Conservation (phyloP, 2,113 vertebrate genomes). For the Ceratotherium simum region DNA sequence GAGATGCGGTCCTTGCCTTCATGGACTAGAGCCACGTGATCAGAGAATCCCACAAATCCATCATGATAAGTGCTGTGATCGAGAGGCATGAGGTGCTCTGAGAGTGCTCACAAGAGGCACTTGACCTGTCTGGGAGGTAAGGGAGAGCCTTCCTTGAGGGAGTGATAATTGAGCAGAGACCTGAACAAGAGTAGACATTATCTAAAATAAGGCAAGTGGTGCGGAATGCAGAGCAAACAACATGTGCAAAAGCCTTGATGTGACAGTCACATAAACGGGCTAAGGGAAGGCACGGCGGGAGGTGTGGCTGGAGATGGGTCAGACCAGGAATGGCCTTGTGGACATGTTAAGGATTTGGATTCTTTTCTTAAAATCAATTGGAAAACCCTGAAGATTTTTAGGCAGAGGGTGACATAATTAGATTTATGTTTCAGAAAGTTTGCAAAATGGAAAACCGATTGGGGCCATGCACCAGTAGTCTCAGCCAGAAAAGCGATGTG, state of each 20-base stretch:
- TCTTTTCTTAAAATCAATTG: neutral
- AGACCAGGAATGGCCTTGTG: neutral
- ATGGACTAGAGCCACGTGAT: neutral
- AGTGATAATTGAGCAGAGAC: neutral
- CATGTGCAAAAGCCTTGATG: neutral
- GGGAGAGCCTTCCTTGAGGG: neutral
- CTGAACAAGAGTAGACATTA: neutral
- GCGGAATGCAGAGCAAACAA: neutral
- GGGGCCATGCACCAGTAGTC: neutral
- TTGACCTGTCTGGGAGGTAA: neutral
- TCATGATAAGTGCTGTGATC: neutral
- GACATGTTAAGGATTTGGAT: neutral
- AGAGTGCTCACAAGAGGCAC: neutral
- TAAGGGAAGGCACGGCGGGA: neutral
- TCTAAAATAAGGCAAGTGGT: neutral
- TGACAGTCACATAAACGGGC: neutral
- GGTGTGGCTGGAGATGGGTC: neutral
- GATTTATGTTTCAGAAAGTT: neutral
- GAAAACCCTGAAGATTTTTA: neutral
- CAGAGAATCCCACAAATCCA: neutral
- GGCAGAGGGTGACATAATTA: neutral
- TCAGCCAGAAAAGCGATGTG: neutral
- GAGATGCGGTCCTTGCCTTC: neutral
- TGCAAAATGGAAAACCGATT: neutral
- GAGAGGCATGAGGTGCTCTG: fast-evolving